Evolutionary conservation across 2,113 vertebrate genomes (phyloP).

Genomic region (Lepidothrix coronata): DNA sequence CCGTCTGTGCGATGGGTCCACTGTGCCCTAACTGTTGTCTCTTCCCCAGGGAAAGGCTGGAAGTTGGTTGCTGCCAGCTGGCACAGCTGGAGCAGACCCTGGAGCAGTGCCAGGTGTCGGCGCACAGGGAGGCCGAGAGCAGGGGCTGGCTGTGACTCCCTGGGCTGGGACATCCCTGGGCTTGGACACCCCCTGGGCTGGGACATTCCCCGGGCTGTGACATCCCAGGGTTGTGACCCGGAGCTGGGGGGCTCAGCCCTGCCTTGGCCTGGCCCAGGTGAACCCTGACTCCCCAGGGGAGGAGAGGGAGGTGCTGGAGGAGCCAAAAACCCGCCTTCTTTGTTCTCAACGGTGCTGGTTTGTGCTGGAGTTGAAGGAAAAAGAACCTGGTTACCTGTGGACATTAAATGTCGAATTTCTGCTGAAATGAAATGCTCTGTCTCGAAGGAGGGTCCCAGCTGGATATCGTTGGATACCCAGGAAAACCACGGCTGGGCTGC

Average conservation of each 20-base stretch:
- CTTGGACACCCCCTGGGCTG: not conserved
- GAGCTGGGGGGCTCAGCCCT: not conserved
- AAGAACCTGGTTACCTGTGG: rapidly evolving
- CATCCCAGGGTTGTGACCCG: not conserved
- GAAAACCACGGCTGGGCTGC: not conserved
- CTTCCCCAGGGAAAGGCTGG: conserved; percentile 80
- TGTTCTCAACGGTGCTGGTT: not conserved
- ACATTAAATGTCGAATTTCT: not conserved
- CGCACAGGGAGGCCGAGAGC: conserved; percentile 40
- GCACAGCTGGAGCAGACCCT: conserved; percentile 77
- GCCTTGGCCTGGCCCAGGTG: rapidly evolving
- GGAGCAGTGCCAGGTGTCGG: conserved; percentile 72
- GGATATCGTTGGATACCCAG: not conserved
- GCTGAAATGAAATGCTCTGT: too few relatives aligned
- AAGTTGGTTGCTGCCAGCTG: conserved; percentile 80
- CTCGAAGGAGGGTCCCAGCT: rapidly evolving
- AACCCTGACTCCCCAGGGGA: not conserved
- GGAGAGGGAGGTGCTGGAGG: rapidly evolving
- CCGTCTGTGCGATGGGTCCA: rapidly evolving
- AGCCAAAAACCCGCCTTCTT: not conserved
- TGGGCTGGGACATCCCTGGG: not conserved
- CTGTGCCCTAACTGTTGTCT: not conserved
- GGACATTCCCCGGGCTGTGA: not conserved
- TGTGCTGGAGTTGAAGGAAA: not conserved
- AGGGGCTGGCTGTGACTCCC: conserved; percentile 49